Base-by-base conservation (phyloP, 2,888 invertebrate species). In the Cantharis nigra region DNA sequence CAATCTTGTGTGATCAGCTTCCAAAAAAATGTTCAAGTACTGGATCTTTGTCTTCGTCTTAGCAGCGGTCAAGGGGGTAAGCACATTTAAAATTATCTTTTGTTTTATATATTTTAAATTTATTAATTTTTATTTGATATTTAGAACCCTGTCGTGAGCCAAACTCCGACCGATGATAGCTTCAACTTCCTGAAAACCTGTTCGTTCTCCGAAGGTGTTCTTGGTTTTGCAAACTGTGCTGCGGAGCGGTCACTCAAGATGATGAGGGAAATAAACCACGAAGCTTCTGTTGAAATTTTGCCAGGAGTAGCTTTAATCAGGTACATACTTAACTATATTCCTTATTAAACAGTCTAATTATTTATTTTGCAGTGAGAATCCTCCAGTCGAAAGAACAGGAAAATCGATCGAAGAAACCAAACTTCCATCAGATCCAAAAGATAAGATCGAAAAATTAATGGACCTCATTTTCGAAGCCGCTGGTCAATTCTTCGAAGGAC, bases 191-290 rank as follows among this genome's bases (percentile, higher is more conserved):
- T 75, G 0, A 28, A 65, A 11, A 69, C 70, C 14, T 78, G 78
- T 49, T 72, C 76, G 5, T 20, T 64, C 9, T 49, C 65, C 9
- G 69, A 65, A 7, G 78, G 78, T 20, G 16, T 70, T n/a, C 70
- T 63, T 49, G 70, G 67, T 20, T 49, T 80, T 4, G 89, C 90
- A 71, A 90, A 90, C 76, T 83, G 91, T 80, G 84, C 90, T 81
- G 90, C 90, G 77, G 93, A 93, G 86, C 85, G 92, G 76, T 90
- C 92, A 63, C 89, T 92, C 70, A 92, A 91, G 86, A 90, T 91
- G 49, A 89, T 91, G 79, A 90, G 90, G 69, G 89, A 90, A 70
- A 82, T 93, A 74, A 89, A 91, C 81, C 90, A 91, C 74, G 91
- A 91, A 0, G 89, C 91, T 67, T 89, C 91, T 79, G 90, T 93